Percentiles rank a stretch among this genome's conserved stretches.
phyloP scores from a whole-genome alignment of 2,797 vertebrate species.

The Betta splendens region DNA sequence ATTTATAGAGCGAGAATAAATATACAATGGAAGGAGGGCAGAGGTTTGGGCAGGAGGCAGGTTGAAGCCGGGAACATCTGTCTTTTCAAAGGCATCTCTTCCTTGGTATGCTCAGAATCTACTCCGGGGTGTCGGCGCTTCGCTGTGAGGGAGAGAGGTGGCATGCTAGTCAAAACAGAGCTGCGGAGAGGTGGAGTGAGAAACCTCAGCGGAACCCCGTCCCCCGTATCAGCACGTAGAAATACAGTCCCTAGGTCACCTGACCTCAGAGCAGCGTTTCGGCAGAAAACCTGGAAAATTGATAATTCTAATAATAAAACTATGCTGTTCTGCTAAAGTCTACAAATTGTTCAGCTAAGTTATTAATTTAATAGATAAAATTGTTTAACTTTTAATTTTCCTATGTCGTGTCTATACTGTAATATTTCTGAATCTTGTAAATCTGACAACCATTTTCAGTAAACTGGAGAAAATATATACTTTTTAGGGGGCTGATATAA shows the following conservation, averaged over 20 bases:
- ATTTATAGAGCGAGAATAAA: slow-evolving; percentile 81
- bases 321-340: no score
- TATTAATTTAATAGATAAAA: no score
- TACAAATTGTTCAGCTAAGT: no score
- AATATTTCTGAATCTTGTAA: no score
- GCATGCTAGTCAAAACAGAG: slow-evolving; percentile 83
- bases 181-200: slow-evolving; percentile 47
- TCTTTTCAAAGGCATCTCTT: slow-evolving; percentile 78
- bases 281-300: no score
- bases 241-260: slow-evolving; percentile 49
- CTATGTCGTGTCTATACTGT: no score
- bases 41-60: slow-evolving; percentile 64
- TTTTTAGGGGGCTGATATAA: no score
- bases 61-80: slow-evolving; percentile 75
- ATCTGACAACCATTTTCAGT: no score
- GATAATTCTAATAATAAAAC: no score
- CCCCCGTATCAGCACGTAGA: slow-evolving; percentile 48
- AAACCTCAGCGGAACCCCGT: slow-evolving; percentile 44
- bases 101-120: slow-evolving; percentile 82
- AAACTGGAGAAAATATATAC: no score
- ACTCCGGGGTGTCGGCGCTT: slow-evolving; percentile 79
- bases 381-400: no score
- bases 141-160: slow-evolving; percentile 82
- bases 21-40: slow-evolving; percentile 68
- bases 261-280: no score